phyloP scores from a whole-genome alignment of 2,113 vertebrate species.

The Odontophorus gujanensis region DNA sequence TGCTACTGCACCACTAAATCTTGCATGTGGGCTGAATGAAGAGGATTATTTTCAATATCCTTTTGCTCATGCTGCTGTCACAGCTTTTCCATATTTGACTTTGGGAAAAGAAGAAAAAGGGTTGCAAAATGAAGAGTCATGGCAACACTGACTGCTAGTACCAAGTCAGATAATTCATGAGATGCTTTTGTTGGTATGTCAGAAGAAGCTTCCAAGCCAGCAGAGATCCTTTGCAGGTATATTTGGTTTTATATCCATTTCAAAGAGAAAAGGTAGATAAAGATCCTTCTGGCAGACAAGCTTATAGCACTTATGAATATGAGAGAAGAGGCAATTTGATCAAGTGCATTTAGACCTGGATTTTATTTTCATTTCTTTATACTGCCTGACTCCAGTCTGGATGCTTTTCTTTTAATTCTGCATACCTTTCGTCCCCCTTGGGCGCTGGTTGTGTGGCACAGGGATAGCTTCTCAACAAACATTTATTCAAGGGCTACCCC shows the following conservation, averaged over 20 bases:
- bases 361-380: background rate
- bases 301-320: background rate
- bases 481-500: background rate
- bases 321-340: background rate
- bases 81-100: constrained; percentile 63
- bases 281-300: background rate
- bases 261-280: background rate
- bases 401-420: background rate
- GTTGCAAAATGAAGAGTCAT: constrained; percentile 26
- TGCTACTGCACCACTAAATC: constrained; percentile 58
- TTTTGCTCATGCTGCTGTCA: constrained; percentile 54
- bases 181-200: background rate
- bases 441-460: background rate
- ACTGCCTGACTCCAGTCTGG: background rate
- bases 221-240: constrained; percentile 31
- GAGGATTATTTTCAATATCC: constrained; percentile 69
- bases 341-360: background rate
- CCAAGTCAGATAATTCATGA: background rate
- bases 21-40: constrained; percentile 45
- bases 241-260: constrained; percentile 32
- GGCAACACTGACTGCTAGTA: background rate
- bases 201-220: background rate
- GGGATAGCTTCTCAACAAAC: background rate
- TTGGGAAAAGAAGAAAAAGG: constrained; percentile 31
- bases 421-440: background rate